phyloP scores from a whole-genome alignment of 2,113 vertebrate species.

The Cololabis saira region DNA sequence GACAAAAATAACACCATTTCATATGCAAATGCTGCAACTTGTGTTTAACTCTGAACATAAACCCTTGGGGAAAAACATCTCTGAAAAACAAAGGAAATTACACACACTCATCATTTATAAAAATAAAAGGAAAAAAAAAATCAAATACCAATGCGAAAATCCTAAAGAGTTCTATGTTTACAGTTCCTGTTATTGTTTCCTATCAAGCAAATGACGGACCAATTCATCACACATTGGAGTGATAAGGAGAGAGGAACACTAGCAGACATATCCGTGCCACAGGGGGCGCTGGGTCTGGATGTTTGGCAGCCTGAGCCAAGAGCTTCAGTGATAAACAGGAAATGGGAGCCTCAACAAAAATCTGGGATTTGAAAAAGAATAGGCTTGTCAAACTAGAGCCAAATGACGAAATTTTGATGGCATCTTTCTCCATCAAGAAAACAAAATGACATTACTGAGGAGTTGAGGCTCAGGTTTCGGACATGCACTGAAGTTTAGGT shows the following conservation, averaged over 20 bases:
- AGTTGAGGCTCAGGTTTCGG: background rate
- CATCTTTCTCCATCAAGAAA: background rate
- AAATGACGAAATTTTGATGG: conserved; percentile 1
- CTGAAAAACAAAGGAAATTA: conserved; percentile 61
- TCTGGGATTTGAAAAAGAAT: conserved; percentile 11
- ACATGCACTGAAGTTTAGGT: conserved; percentile 67
- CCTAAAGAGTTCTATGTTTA: conserved; percentile 74
- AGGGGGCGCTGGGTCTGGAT: conserved; percentile 67
- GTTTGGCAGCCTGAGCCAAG: conserved; percentile 50
- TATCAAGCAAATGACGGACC: conserved; percentile 69
- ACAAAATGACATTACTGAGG: background rate
- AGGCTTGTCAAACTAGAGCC: background rate
- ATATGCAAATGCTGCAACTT: conserved; percentile 10
- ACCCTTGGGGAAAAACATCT: conserved; percentile 25
- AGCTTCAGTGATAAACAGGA: conserved; percentile 74
- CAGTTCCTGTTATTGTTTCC: conserved; percentile 86
- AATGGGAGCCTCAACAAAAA: conserved; percentile 44
- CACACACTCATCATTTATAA: conserved; percentile 12
- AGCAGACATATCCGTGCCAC: conserved; percentile 70
- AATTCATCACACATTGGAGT: conserved; percentile 73
- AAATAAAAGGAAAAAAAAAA: conserved; percentile 66
- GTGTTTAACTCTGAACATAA: conserved; percentile 17
- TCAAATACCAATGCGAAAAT: conserved; percentile 67
- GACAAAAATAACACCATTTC: conserved; percentile 8
- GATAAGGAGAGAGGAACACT: conserved; percentile 71